These are phyloP conservation scores for Apogon talboti DNA, from an alignment of 2,797 vertebrate species.

Conservation along the genomic window DNA sequence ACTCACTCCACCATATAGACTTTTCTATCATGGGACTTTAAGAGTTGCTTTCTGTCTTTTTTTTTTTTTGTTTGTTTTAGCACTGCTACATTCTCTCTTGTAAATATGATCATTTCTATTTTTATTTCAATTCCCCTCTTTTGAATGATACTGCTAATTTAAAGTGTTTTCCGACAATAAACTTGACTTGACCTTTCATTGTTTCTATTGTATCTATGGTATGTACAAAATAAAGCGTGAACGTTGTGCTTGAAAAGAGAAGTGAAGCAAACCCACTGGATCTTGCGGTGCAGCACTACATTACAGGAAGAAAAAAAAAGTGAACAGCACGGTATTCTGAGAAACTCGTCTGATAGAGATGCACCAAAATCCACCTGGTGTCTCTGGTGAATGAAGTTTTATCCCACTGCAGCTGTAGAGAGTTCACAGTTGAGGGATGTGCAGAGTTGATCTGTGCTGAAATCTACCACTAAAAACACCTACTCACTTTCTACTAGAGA, in stretches of 20 bases:
- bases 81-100: slow-evolving; percentile 46
- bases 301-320: not conserved
- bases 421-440: slow-evolving; percentile 27
- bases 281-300: not conserved
- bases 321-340: not conserved
- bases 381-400: slow-evolving; percentile 15
- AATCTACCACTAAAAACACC: slow-evolving; percentile 28
- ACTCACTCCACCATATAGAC: not conserved
- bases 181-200: slow-evolving; percentile 45
- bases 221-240: not conserved
- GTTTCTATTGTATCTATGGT: slow-evolving; percentile 5
- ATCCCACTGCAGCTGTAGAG: slow-evolving; percentile 27
- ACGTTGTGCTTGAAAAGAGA: not conserved
- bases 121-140: slow-evolving; percentile 19
- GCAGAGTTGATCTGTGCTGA: slow-evolving; percentile 27
- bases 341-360: too few species aligned
- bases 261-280: not conserved
- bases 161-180: slow-evolving; percentile 62
- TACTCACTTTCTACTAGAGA: slow-evolving; percentile 13
- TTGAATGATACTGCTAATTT: slow-evolving; percentile 40
- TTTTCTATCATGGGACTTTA: slow-evolving; percentile 4
- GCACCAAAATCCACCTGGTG: slow-evolving; percentile 17
- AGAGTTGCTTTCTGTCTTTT: slow-evolving; percentile 8
- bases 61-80: slow-evolving; percentile 11
- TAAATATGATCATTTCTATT: slow-evolving; percentile 45